A percentile compares a stretch with the other conserved stretches of the same genome.
phyloP scores from a whole-genome alignment of 2,888 invertebrate genomes.

The Apodemia duryi region DNA sequence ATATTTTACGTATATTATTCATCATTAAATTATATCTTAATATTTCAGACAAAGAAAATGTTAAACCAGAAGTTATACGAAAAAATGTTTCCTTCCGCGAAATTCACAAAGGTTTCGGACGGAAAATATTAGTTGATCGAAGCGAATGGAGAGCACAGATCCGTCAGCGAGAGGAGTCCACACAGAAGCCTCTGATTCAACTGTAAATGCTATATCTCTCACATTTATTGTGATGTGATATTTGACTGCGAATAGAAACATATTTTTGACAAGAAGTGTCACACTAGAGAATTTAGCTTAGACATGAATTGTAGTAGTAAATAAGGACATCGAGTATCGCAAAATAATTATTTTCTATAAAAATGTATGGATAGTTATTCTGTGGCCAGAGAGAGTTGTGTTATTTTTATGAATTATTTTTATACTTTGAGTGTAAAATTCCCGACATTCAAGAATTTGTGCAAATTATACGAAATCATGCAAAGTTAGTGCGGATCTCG shows the following conservation, averaged over 20 bases:
- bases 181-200: conserved; percentile 52
- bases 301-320: too few species aligned
- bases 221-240: too few species aligned
- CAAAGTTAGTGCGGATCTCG: too few species aligned
- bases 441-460: too few species aligned
- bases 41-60: conserved; percentile 60
- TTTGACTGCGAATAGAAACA: not conserved
- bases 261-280: not conserved
- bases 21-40: not conserved
- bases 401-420: too few species aligned
- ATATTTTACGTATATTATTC: too few species aligned
- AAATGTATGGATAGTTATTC: too few species aligned
- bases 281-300: not conserved
- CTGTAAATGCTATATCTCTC: conserved; percentile 34
- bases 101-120: conserved; percentile 84
- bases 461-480: too few species aligned
- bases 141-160: conserved; percentile 83
- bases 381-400: too few species aligned
- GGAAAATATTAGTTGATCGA: conserved; percentile 82
- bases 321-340: too few species aligned
- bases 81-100: conserved; percentile 83
- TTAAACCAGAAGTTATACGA: conserved; percentile 63
- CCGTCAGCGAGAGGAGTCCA: conserved; percentile 44
- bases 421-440: too few species aligned
- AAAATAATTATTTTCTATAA: too few species aligned